Conservation (phyloP, 2,888 invertebrate genomes). For the Drosophila siamana region DNA sequence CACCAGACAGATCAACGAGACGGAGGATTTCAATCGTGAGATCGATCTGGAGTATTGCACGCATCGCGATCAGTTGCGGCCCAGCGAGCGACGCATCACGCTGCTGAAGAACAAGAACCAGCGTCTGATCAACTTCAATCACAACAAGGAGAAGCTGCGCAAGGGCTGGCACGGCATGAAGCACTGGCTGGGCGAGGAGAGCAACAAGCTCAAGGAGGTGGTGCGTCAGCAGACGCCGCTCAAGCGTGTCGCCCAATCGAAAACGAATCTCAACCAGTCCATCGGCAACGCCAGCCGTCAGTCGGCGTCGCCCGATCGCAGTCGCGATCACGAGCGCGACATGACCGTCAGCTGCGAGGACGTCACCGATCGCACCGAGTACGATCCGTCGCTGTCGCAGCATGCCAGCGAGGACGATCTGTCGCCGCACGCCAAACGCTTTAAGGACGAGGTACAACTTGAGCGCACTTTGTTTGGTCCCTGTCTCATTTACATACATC, state of each 20-base stretch:
- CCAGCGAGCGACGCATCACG: conserved; percentile 84
- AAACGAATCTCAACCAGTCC: conserved; percentile 72
- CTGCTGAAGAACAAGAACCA: conserved; percentile 84
- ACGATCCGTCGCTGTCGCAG: conserved; percentile 74
- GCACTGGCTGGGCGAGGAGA: conserved; percentile 85
- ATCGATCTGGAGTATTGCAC: conserved; percentile 85
- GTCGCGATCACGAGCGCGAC: conserved; percentile 30
- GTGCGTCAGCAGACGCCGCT: conserved; percentile 84
- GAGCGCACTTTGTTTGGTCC: too few relatives aligned
- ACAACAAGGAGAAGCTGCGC: conserved; percentile 84
- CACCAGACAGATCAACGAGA: conserved; percentile 84
- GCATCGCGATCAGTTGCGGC: conserved; percentile 84
- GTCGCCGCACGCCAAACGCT: conserved; percentile 78
- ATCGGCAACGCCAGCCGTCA: conserved; percentile 32
- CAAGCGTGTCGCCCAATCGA: conserved; percentile 81
- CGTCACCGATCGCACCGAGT: conserved; percentile 65
- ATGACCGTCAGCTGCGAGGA: conserved; percentile 70
- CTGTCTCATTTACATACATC: too few relatives aligned
- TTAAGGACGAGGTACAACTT: conserved; percentile 76
- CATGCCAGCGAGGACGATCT: conserved; percentile 71
- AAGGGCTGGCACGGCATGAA: conserved; percentile 85
- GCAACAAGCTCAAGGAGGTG: conserved; percentile 83
- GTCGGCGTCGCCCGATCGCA: conserved; percentile 64
- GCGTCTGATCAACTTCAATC: conserved; percentile 81
- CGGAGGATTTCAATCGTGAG: conserved; percentile 83